Base-by-base conservation (phyloP, 2,797 vertebrate genomes). In the Chloroceryle amazona region DNA sequence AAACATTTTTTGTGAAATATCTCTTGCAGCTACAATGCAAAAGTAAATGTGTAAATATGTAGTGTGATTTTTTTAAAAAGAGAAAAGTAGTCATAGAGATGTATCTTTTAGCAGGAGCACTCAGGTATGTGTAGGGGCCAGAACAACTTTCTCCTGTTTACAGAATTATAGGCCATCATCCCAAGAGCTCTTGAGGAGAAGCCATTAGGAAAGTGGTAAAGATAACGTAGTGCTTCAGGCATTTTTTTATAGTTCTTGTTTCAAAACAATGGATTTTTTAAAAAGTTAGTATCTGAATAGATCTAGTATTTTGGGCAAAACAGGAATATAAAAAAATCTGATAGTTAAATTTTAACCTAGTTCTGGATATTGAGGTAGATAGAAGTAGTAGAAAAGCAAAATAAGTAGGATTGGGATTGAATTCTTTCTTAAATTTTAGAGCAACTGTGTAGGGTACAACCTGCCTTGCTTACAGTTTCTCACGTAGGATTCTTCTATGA, bases 321-420 rank as follows among this genome's bases (percentile, higher is more conserved):
- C 12, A 57, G 16, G 55, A 63, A 51, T 60, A 42, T 25, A 5
- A 62, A 89, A 75, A 31, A 19, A 3, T 29, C 49, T n/a, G 52
- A 31, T 75, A 25, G 6, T 66, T 84, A 74, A 41, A 78, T 67
- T 91, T 87, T 54, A 90, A 83, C 23, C 21, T 71, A 13, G 29
- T 81, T 93, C 58, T 89, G 35, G 23, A 47, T 86, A 35, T 70
- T n/a, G 19, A 63, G 37, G 21, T 72, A 58, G 49, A 57, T 72
- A 19, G 19, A 74, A 72, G 15, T 31, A 79, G 15, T 63, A 66
- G 63, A 85, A 95, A 49, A 11, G 15, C 61, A 84, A 95, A 93
- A 23, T 76, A 66, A 37, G 11, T 72, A 81, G 47, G 37, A 42
- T 81, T 90, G 67, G 11, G 18, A 47, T 44, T 78, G 13, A 75